A percentile compares a stretch with the other conserved stretches of the same genome.
These are phyloP conservation scores for Passer montanus DNA, from an alignment of 2,113 vertebrate species.

Conservation along the genomic window DNA sequence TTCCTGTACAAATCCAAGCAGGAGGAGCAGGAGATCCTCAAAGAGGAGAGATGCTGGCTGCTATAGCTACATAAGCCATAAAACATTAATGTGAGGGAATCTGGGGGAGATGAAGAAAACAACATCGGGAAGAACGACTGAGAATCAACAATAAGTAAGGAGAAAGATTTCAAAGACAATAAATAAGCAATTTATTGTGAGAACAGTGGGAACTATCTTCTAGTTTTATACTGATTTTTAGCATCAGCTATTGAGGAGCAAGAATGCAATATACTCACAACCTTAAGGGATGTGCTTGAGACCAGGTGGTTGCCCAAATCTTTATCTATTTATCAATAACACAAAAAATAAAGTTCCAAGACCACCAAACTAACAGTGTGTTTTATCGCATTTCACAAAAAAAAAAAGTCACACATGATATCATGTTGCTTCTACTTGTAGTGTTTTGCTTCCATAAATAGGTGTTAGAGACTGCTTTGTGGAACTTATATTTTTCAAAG, in stretches of 20 bases:
- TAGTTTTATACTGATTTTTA: not conserved
- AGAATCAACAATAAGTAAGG: not conserved
- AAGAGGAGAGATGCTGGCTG: not conserved
- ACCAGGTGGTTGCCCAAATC: not conserved
- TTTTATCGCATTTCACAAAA: not conserved
- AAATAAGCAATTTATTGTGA: not conserved
- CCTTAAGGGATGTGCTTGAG: not conserved
- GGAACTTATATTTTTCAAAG: not conserved
- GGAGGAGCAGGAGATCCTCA: not conserved
- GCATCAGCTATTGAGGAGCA: not conserved
- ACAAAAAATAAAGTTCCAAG: not conserved
- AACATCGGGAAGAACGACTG: not conserved
- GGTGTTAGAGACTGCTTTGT: not conserved
- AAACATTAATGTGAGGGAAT: not conserved
- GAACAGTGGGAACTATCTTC: not conserved
- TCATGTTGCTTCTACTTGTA: not conserved
- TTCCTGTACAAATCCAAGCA: not conserved
- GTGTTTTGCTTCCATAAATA: not conserved
- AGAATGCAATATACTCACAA: not conserved
- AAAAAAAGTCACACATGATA: not conserved
- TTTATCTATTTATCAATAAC: not conserved
- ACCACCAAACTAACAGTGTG: not conserved
- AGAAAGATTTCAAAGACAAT: not conserved
- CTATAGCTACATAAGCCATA: not conserved
- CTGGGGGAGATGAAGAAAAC: not conserved